Evolutionary conservation across 2,888 invertebrate genomes (phyloP).

Genomic region (Tenthredo livida): DNA sequence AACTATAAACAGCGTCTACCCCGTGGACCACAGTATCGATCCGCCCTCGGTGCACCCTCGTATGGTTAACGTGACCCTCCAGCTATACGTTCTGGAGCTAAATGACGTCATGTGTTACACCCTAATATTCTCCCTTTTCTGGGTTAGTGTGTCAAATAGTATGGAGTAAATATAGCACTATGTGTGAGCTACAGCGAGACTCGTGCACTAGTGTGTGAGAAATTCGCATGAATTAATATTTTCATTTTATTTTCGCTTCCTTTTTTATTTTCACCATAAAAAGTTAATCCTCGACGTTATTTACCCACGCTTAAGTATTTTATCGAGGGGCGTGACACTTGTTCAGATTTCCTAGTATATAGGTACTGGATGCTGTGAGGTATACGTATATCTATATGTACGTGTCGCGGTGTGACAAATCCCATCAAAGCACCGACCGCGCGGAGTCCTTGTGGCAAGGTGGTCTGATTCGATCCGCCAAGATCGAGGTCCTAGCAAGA

Average conservation of each 20-base stretch:
- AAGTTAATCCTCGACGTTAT: not conserved
- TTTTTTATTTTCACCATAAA: not conserved
- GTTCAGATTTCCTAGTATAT: conserved; percentile 59
- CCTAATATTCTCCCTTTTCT: conserved; percentile 66
- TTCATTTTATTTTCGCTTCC: not conserved
- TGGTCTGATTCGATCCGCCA: conserved; percentile 63
- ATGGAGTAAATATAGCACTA: not conserved
- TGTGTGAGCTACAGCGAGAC: not conserved
- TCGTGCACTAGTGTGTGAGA: not conserved
- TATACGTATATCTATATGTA: not conserved
- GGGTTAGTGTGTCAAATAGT: conserved; percentile 71
- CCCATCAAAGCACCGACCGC: conserved; percentile 65
- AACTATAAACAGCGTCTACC: conserved; percentile 54
- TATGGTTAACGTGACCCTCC: conserved; percentile 35
- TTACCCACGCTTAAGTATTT: conserved; percentile 47
- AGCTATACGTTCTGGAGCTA: conserved; percentile 22
- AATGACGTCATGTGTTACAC: conserved; percentile 73
- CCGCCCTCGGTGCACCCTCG: conserved; percentile 55
- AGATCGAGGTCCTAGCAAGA: conserved; percentile 19
- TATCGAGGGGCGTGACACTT: conserved; percentile 59
- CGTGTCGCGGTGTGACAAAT: conserved; percentile 63
- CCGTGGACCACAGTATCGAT: conserved; percentile 74
- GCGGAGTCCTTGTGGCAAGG: conserved; percentile 54
- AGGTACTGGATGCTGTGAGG: conserved; percentile 52
- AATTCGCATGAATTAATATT: not conserved